Evolutionary conservation across 2,888 invertebrate genomes (phyloP), one percentile per base, ranked within the genome.

Genomic region (Melanostoma mellinum): DNA sequence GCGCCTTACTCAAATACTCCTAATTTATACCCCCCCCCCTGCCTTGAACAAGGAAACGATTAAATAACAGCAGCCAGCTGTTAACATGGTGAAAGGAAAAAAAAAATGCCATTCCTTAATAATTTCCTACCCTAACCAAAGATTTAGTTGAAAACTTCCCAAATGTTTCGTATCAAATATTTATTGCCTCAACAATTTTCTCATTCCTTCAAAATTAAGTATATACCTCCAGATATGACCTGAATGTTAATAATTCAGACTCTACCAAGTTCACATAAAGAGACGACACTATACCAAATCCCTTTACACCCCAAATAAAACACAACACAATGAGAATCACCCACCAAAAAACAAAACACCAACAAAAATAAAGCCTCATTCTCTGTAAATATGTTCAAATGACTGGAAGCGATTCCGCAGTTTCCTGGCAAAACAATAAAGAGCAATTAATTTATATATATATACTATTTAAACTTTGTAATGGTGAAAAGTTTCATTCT

Each of bases 371-470:
- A 46, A 61, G 61, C 46, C 20, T 61, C 20, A 20, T 10, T 20
- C 36, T 9, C 30, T 6, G 8, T 46, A 38, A 38, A 50, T 30
- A 50, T 38, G 38, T 38, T 63, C 50, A 30, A 38, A 63, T n/a
- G 10, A 46, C 20, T 20, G 20, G 10, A 33, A 48, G 10, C 10
- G 32, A 48, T 38, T 42, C 6, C 58, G 32, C 33, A 32, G n/a
- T 0, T 63, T 42, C 42, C 74, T 48, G 61, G 53, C 3, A 44
- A 65, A 80, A 61, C 44, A 67, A 73, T 61, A 60, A 65, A 76
- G 68, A 76, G 61, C 81, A 81, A 76, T 81, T 76, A 72, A 72
- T 72, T 72, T 81, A 38, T 58, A 68, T 72, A 81, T 69, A 69
- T 35, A 56, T 48, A 63, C 61, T 48, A 63, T 30, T 30, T 20